Percentiles rank a stretch among this genome's conserved stretches.
Conservation (phyloP, 2,888 invertebrate genomes). For the Halictus quadricinctus region DNA sequence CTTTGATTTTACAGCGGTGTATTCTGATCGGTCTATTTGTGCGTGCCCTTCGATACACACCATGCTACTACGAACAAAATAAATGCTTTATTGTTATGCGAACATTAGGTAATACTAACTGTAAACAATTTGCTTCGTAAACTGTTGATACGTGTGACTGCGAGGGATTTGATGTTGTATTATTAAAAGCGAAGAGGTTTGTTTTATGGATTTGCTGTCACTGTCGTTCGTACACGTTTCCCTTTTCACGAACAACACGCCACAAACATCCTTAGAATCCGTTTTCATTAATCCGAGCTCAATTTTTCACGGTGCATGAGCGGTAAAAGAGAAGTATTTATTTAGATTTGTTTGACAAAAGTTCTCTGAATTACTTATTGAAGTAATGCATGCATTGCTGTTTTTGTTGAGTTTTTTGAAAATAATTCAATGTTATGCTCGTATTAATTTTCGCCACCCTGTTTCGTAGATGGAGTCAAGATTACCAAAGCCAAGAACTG, state of each 20-base stretch:
- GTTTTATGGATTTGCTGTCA: constrained; percentile 31
- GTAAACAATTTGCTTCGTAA: constrained; percentile 20
- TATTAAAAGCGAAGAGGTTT: constrained; percentile 43
- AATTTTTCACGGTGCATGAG: constrained; percentile 15
- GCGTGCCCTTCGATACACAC: not conserved
- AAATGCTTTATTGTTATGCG: constrained; percentile 10
- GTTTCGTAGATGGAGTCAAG: constrained; percentile 83
- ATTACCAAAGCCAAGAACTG: constrained; percentile 80
- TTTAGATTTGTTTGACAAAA: not conserved
- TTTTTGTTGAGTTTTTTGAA: not conserved
- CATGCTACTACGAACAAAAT: constrained; percentile 19
- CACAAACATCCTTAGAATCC: not conserved
- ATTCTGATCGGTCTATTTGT: not conserved
- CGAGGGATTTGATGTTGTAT: constrained; percentile 31
- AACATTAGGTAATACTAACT: constrained; percentile 40
- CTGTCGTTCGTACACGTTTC: constrained; percentile 40
- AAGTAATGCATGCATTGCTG: constrained; percentile 12
- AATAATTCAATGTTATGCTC: not conserved
- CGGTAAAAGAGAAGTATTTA: not conserved
- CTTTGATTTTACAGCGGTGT: not conserved
- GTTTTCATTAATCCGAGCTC: not conserved
- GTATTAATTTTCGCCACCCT: constrained; percentile 9
- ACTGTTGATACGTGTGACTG: constrained; percentile 24
- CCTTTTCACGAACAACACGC: constrained; percentile 33
- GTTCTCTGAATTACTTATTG: not conserved